Base-by-base conservation (phyloP, 2,113 vertebrate species). In the Petroica traversi region DNA sequence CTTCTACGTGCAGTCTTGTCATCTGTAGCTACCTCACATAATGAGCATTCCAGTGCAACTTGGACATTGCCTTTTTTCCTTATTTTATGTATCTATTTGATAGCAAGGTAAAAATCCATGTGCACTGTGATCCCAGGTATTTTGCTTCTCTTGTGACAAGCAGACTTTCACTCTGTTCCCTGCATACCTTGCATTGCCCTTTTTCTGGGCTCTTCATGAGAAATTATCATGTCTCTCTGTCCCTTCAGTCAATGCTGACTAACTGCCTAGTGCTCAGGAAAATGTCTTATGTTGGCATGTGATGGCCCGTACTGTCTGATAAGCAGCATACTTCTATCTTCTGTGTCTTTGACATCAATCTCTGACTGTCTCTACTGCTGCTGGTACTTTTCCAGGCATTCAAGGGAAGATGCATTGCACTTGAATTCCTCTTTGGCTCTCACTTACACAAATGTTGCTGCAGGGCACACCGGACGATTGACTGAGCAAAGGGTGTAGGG, bases 401-500 rank as follows among this genome's bases (percentile, higher is more conserved):
- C 36, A 19, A 36, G 19, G 55, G 49, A 73, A 83, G 58, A 43
- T 38, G 26, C 22, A 3, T 66, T n/a, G n/a, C n/a, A 22, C n/a
- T 69, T 1, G 1, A 9, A 49, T 87, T 89, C 48, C 15, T 28
- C 43, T 85, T 89, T 57, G 81, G 48, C 11, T 2, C 64, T 66
- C 34, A 40, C 26, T 77, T 52, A 43, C 26, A 9, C 6, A 25
- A 48, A 24, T 34, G 48, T n/a, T 68, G 36, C 81, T 85, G 31
- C 66, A 91, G 58, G 61, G 36, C 48, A 67, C 10, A 33, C 64
- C 2, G 2, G 8, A 17, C 0, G 0, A 11, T 28, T 83, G 71
- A 72, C 66, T 72, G 54, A 69, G 36, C 34, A 62, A 31, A 54
- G 18, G 9, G 4, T 86, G 31, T 66, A 24, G 25, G 18, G 11